Base-by-base conservation (phyloP, 2,797 vertebrate genomes). In the Tangara arthus region DNA sequence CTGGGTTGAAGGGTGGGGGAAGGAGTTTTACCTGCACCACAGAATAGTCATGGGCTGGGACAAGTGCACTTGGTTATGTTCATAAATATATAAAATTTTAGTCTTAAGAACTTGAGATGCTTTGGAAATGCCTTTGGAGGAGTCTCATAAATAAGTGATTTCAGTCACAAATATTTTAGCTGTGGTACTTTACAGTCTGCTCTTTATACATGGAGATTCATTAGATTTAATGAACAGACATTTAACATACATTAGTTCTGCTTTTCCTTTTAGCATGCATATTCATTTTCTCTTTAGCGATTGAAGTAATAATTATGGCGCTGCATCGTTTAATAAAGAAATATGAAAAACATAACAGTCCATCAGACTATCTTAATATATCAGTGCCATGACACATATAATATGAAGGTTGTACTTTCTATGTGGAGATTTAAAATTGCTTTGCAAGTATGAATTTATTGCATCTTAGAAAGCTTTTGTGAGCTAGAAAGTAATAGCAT, bases 371-470 rank as follows among this genome's bases (percentile, higher is more conserved):
- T 59, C 65, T 83, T 86, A 78, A 83, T 83, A 61, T 64, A 82
- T 84, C 68, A 47, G 23, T 66, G 47, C 70, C 78, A n/a, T 15
- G n/a, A 72, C 35, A 68, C 35, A 30, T 63, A 27, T 42, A 91
- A 82, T 65, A 39, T 1, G 27, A 81, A 12, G 23, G 34, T 53
- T 83, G 46, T 86, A 76, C 21, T 86, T 93, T 50, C 39, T 30
- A 44, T 28, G 19, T 55, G 65, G 89, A 82, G 57, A 84, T 91
- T 86, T 90, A 27, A 94, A 88, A 83, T 76, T 66, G 50, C 61
- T 96, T 94, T 86, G 15, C 35, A 76, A 93, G 77, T 70, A 84
- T 9, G 26, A 93, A 91, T 94, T 93, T 94, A 77, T 87, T 80
- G 78, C 26, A 6, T 89, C 88, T 94, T 39, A 84, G 68, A 89